These are phyloP conservation scores for Nymphalis c-album DNA, from an alignment of 2,888 invertebrate species.

Conservation along the genomic window DNA sequence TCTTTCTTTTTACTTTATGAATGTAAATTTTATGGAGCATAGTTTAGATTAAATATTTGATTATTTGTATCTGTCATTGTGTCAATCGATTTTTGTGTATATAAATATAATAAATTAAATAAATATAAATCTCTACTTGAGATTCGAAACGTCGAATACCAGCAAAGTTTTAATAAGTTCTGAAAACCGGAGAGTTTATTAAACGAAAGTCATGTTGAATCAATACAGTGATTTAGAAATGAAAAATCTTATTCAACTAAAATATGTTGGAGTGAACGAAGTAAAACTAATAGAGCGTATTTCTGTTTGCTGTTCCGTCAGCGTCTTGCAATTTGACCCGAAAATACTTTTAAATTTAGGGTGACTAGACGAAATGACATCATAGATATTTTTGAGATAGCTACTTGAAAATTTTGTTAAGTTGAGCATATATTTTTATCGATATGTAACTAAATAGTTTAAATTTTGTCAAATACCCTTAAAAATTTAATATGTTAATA, in stretches of 20 bases:
- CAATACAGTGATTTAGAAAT: constrained; percentile 29
- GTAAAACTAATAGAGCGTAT: constrained; percentile 41
- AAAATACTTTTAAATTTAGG: constrained; percentile 39
- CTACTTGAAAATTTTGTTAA: background rate
- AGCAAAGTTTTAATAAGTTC: constrained; percentile 40
- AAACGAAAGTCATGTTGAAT: constrained; percentile 33
- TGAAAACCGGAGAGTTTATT: constrained; percentile 36
- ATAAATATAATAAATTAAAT: too few relatives aligned
- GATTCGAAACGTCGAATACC: constrained; percentile 19
- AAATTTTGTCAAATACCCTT: too few relatives aligned
- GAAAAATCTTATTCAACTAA: constrained; percentile 29
- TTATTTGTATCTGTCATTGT: too few relatives aligned
- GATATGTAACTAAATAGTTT: too few relatives aligned
- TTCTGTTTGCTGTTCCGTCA: constrained; percentile 42
- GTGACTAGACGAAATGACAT: constrained; percentile 22
- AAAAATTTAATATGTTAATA: too few relatives aligned
- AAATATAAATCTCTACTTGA: background rate
- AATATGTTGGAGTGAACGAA: constrained; percentile 31
- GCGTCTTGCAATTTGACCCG: constrained; percentile 41
- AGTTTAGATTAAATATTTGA: too few relatives aligned
- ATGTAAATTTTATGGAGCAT: too few relatives aligned
- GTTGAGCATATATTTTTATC: background rate
- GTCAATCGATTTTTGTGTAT: too few relatives aligned
- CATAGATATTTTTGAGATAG: background rate
- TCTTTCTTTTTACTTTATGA: too few relatives aligned